Conservation (phyloP, 2,888 invertebrate genomes). For the Ectropis crepuscularia region DNA sequence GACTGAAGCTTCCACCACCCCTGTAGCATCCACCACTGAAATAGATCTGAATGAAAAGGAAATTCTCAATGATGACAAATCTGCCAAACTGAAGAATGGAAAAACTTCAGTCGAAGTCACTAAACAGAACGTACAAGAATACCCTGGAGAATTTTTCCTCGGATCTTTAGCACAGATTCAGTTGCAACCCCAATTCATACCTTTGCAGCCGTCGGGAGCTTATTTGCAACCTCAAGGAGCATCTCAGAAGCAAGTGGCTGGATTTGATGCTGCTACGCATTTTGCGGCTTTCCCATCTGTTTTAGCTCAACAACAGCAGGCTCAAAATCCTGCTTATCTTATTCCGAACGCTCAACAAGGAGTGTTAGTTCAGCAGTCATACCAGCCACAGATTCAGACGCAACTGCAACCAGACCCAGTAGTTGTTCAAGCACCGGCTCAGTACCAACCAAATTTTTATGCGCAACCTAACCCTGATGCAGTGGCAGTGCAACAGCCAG, state of each 20-base stretch:
- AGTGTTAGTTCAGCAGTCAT: slow-evolving; percentile 44
- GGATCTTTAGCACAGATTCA: slow-evolving; percentile 70
- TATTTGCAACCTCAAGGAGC: slow-evolving; percentile 56
- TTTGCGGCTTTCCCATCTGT: slow-evolving; percentile 72
- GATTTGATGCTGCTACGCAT: slow-evolving; percentile 69
- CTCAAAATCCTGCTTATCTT: slow-evolving; percentile 53
- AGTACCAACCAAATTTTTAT: slow-evolving; percentile 42
- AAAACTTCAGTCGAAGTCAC: slow-evolving; percentile 72
- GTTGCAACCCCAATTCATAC: slow-evolving; percentile 65
- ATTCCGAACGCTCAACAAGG: slow-evolving; percentile 40
- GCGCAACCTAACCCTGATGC: slow-evolving; percentile 39
- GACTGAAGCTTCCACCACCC: slow-evolving; percentile 54
- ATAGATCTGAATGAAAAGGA: slow-evolving; percentile 65
- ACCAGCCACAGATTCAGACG: slow-evolving; percentile 40
- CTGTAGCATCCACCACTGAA: slow-evolving; percentile 62
- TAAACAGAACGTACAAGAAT: slow-evolving; percentile 73
- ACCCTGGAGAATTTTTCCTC: slow-evolving; percentile 71
- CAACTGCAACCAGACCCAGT: slow-evolving; percentile 43
- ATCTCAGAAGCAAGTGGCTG: slow-evolving; percentile 59
- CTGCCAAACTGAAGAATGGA: slow-evolving; percentile 49
- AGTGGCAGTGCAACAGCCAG: slow-evolving; percentile 39
- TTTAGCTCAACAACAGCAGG: slow-evolving; percentile 63
- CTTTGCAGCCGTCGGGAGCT: slow-evolving; percentile 64
- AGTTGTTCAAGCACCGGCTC: slow-evolving; percentile 41
- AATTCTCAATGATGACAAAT: slow-evolving; percentile 40